Base-by-base conservation (phyloP, 2,113 vertebrate genomes). In the Tragelaphus buxtoni region DNA sequence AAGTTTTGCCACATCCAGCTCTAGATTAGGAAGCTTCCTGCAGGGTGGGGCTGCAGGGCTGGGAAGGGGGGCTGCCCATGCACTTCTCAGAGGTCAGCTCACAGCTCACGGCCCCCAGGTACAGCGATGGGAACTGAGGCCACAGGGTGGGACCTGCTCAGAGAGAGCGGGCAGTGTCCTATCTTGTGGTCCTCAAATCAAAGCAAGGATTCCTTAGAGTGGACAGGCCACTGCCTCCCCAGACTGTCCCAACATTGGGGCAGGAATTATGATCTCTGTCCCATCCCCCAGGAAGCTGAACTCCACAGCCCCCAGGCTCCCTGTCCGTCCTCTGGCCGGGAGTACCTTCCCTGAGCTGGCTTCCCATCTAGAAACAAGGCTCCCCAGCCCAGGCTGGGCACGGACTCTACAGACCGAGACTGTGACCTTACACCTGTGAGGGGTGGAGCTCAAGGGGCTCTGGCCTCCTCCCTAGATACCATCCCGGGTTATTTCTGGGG, bases 1-100 rank as follows among this genome's bases (percentile, higher is more conserved):
- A 95, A 97, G 98, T 98, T 97, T 95, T 92, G 96, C 97, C 90
- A 97, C 97, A 94, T 94, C 95, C 69, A 97, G 76, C 60, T 88
- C 88, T 49, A 63, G 90, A 91, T 96, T 83, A 90, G 90, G 88
- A 88, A 93, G 85, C 90, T 92, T 91, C 94, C 90, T 93, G 84
- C 56, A 11, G 69, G 96, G 97, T 86, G 96, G 56, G 91, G 94
- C 91, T 88, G 20, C 39, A 0, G 1, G 18, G 53, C 55, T 56
- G 17, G 56, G 39, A 47, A 47, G n/a, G 82, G 32, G 12, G 56
- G 20, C 61, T 35, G 83, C 39, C 80, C 90, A 53, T 58, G 39
- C 51, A 24, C 39, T 45, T 8, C 60, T 83, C 18, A 32, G 72
- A 72, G 72, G 10, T 26, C 58, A 82, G 77, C 60, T 88, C 61